Percentiles rank a stretch among this genome's conserved stretches.
phyloP scores from a whole-genome alignment of 1,140 invertebrate species.

The Fopius arisanus region DNA sequence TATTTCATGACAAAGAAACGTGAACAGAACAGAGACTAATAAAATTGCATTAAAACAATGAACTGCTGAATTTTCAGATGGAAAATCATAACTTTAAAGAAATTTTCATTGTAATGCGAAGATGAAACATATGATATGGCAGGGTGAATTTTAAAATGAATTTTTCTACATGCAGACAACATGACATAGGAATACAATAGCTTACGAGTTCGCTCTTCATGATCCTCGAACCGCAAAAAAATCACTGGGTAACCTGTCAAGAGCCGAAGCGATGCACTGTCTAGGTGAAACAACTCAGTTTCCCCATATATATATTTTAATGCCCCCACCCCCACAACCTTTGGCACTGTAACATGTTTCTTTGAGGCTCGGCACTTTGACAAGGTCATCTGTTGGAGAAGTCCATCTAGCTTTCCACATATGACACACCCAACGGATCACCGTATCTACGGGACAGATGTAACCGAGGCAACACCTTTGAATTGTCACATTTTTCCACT shows the following conservation, averaged over 20 bases:
- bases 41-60: too few relatives aligned
- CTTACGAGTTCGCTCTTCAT: slow-evolving; percentile 15
- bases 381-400: slow-evolving; percentile 16
- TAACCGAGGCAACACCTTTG: not conserved
- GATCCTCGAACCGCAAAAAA: not conserved
- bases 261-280: not conserved
- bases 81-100: too few relatives aligned
- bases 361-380: not conserved
- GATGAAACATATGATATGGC: too few relatives aligned
- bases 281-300: not conserved
- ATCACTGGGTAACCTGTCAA: not conserved
- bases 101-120: too few relatives aligned
- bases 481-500: not conserved
- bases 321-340: not conserved
- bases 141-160: too few relatives aligned
- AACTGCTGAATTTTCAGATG: too few relatives aligned
- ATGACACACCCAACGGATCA: slow-evolving; percentile 20
- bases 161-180: too few relatives aligned
- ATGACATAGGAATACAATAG: too few relatives aligned
- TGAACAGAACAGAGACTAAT: too few relatives aligned
- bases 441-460: not conserved
- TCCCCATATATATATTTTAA: slow-evolving; percentile 23
- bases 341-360: not conserved
- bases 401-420: slow-evolving; percentile 17
- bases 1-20: too few relatives aligned